Evolutionary conservation across 2,888 invertebrate species (phyloP), one percentile per base, ranked within the genome.

Genomic region (Scaeva pyrastri): DNA sequence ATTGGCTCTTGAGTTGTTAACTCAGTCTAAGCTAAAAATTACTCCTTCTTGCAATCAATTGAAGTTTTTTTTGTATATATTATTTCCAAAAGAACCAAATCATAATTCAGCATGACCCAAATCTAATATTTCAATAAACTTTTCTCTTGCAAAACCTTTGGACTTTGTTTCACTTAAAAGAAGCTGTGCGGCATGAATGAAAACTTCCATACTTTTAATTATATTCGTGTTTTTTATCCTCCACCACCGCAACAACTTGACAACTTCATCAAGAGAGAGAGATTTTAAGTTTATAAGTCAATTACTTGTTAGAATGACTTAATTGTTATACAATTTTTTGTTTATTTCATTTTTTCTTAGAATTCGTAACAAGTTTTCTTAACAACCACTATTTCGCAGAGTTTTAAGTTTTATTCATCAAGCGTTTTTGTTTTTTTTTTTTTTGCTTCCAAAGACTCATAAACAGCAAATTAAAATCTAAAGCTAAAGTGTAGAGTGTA

Each of bases 391-490:
- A 16, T 48, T 64, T 64, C 45, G 45, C n/a, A n/a, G n/a, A n/a
- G n/a, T n/a, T n/a, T 31, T 8, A 58, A 64, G 31, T 64, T 64
- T 64, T 45, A 64, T 64, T 64, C 64, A 48, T 64, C 11, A n/a
- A 64, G 31, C n/a, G 19, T 64, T 45, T 64, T 45, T 64, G 0
- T 0, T 21, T 60, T 21, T 60, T 60, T 21, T 12, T 16, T 58
- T 39, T 41, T 39, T 3, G 21, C 41, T 39, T 21, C 45, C 26
- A 52, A 52, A 45, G 58, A 23, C 41, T 56, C 31, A 52, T 70
- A 70, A 43, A 66, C 45, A 58, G 48, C 64, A 77, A 72, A 58
- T 77, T 50, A 72, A 66, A 64, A 68, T 52, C 50, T 56, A 77
- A 19, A 52, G 50, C 43, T 41, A 52, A 11, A 31, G 31, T 4